phyloP scores from a whole-genome alignment of 2,113 vertebrate species.

The Glaucomys volans region DNA sequence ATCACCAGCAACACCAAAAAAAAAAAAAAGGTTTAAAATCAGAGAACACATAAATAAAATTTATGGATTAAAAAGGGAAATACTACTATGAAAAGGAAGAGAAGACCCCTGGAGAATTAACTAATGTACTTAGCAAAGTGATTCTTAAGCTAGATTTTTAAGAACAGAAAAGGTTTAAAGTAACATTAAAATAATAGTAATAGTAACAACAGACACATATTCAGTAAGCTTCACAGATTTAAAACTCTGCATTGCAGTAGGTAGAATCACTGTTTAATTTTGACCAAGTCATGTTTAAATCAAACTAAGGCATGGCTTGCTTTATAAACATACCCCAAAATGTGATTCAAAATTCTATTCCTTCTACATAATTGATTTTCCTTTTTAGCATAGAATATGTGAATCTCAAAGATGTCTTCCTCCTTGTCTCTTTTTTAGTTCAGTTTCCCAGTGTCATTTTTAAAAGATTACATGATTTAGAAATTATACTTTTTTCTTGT shows the following conservation, averaged over 20 bases:
- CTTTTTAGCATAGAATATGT: background rate
- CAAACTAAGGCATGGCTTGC: fast-evolving
- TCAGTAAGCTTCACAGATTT: background rate
- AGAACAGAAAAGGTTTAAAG: background rate
- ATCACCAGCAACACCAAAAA: background rate
- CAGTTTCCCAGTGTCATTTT: background rate
- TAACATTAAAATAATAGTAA: background rate
- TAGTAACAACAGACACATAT: no score
- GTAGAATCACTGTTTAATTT: background rate
- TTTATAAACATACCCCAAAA: background rate
- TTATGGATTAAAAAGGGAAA: background rate
- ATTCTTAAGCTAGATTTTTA: background rate
- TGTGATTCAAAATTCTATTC: background rate
- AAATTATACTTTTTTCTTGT: background rate
- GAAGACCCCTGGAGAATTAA: background rate
- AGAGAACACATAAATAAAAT: background rate
- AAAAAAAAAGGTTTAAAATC: background rate
- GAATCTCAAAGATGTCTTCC: background rate
- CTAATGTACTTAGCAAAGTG: background rate
- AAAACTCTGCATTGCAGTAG: background rate
- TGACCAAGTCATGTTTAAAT: background rate
- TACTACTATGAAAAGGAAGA: background rate
- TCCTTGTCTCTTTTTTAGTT: background rate
- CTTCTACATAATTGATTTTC: background rate
- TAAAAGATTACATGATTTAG: background rate